phyloP scores from a whole-genome alignment of 2,888 invertebrate species.

The Odiellus spinosus region DNA sequence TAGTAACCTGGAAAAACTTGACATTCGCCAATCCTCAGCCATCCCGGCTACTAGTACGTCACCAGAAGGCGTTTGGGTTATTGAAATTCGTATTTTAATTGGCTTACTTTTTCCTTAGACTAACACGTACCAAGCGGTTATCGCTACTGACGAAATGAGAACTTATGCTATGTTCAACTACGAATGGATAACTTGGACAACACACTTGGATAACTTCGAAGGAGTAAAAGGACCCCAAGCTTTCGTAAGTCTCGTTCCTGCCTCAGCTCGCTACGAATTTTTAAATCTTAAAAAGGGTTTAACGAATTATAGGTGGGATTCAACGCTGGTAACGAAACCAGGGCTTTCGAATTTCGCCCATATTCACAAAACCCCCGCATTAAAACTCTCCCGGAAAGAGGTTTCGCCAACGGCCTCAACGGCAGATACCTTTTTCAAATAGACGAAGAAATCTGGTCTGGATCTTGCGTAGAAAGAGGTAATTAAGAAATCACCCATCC shows the following conservation, averaged over 20 bases:
- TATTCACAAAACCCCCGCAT: slow-evolving; percentile 75
- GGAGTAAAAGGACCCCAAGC: slow-evolving; percentile 59
- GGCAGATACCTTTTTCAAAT: slow-evolving; percentile 88
- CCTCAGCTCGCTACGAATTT: too few species aligned
- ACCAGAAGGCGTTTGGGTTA: background rate
- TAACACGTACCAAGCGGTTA: slow-evolving; percentile 86
- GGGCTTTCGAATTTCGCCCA: slow-evolving; percentile 69
- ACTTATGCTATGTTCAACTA: slow-evolving; percentile 95
- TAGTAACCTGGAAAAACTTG: slow-evolving; percentile 91
- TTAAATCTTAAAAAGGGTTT: background rate
- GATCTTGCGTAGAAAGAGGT: slow-evolving; percentile 50
- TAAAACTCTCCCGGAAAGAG: slow-evolving; percentile 63
- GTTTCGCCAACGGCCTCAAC: slow-evolving; percentile 70
- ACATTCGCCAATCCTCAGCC: too few species aligned
- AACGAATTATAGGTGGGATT: slow-evolving; percentile 66
- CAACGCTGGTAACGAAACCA: slow-evolving; percentile 88
- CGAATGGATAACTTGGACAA: slow-evolving; percentile 71
- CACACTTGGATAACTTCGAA: slow-evolving; percentile 67
- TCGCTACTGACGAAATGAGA: slow-evolving; percentile 82
- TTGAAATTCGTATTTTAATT: background rate
- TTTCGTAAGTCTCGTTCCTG: slow-evolving; percentile 32
- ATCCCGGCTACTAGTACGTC: too few species aligned
- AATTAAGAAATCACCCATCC: too few species aligned
- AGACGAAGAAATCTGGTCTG: slow-evolving; percentile 82
- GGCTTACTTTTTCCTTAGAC: slow-evolving; percentile 42